Base-by-base conservation (phyloP, 2,113 vertebrate genomes). In the Benitochromis conjunctus region DNA sequence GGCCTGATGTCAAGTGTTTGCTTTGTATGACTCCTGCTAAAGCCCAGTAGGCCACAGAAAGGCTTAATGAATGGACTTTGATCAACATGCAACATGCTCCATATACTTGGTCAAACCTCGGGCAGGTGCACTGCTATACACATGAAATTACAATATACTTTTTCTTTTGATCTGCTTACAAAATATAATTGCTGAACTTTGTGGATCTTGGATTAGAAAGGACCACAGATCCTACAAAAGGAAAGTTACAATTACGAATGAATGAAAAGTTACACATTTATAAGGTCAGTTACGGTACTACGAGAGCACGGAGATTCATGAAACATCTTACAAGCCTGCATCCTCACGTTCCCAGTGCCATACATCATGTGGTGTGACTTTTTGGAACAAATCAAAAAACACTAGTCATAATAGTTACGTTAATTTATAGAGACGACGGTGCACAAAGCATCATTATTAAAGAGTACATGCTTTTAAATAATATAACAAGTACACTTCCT, bases 1-100 rank as follows among this genome's bases (percentile, higher is more conserved):
- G 81, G 82, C 56, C 48, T 19, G 86, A 57, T 71, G 84, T 84
- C 10, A 77, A 60, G 38, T 62, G 76, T 91, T 89, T 83, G 78
- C 64, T 86, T 79, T 60, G 53, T 9, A 56, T 4, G 74, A 69
- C 78, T 87, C 58, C 54, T 24, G 82, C 82, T 34, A 31, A 76
- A 76, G 46, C 71, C 80, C 58, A 7, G 62, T 18, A 9, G 48
- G 21, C 64, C 31, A 79, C 41, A 53, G 29, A 55, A 14, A 12
- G 13, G 48, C 76, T 56, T 81, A 18, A 66, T 54, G 58, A 62
- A 86, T 83, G 21, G 41, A 83, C 41, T 83, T 54, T 7, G 38
- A 60, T 53, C 46, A 76, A 53, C 26, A 31, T 31, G 18, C 46
- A 76, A 53, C 26, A 31, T 31, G 18, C 71, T 53, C 26, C 4